phyloP scores from a whole-genome alignment of 1,140 invertebrate species.

The Euborellia annulipes region DNA sequence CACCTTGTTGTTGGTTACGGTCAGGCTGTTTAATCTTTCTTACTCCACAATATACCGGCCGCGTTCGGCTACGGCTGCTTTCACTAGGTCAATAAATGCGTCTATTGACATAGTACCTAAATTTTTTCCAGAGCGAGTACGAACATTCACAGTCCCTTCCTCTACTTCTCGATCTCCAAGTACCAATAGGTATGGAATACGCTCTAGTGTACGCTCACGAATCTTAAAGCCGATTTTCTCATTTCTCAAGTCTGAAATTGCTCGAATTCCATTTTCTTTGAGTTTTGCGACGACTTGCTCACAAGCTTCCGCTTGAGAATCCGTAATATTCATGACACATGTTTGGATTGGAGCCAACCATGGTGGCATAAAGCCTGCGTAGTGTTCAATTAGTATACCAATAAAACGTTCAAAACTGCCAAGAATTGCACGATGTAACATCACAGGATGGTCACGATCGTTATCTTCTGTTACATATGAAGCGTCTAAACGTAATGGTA shows the following conservation, averaged over 20 bases:
- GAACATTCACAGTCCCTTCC: neutral
- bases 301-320: neutral
- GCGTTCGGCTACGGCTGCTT: no score
- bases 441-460: neutral
- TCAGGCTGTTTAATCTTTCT: no score
- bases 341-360: slow-evolving; percentile 2
- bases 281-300: neutral
- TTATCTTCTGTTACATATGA: slow-evolving; percentile 22
- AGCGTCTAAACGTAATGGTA: slow-evolving; percentile 26
- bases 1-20: no score
- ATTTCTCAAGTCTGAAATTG: neutral
- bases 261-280: slow-evolving; percentile 1
- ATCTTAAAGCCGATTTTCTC: slow-evolving; percentile 4
- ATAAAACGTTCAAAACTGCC: slow-evolving; percentile 7
- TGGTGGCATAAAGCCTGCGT: neutral
- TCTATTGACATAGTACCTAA: neutral
- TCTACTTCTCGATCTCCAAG: neutral
- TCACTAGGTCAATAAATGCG: neutral
- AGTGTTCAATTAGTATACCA: slow-evolving; percentile 3
- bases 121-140: neutral
- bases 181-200: neutral
- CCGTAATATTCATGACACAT: neutral
- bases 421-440: slow-evolving; percentile 6
- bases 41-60: no score
- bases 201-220: neutral